Percentiles rank a stretch among this genome's conserved stretches.
These are phyloP conservation scores for Margaritifera margaritifera DNA, from an alignment of 2,888 invertebrate species.

Conservation along the genomic window DNA sequence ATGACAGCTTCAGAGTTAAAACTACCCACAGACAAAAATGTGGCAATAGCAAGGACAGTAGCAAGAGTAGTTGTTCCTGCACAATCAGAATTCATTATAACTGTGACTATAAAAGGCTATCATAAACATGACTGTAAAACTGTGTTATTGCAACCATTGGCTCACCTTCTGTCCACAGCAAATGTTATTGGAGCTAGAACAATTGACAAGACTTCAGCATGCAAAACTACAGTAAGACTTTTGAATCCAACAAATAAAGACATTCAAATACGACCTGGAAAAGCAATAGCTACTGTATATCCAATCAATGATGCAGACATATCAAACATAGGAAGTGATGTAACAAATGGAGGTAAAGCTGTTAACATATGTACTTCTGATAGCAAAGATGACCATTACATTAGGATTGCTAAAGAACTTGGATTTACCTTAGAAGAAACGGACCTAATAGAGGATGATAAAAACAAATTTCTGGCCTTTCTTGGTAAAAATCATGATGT, in stretches of 20 bases:
- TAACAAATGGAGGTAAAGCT: too few relatives aligned
- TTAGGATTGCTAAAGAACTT: slow-evolving; percentile 3
- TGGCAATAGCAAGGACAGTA: background rate
- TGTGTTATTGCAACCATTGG: background rate
- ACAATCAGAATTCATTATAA: background rate
- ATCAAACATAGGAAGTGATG: too few relatives aligned
- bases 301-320: background rate
- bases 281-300: background rate
- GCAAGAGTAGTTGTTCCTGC: too few relatives aligned
- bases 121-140: too few relatives aligned
- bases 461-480: slow-evolving; percentile 7
- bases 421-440: slow-evolving; percentile 2
- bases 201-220: background rate
- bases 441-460: slow-evolving; percentile 1
- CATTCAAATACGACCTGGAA: background rate
- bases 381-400: slow-evolving; percentile 10
- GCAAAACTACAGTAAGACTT: background rate
- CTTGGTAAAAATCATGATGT: too few relatives aligned
- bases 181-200: slow-evolving; percentile 1
- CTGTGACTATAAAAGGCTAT: background rate
- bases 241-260: slow-evolving; percentile 1
- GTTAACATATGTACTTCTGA: too few relatives aligned
- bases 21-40: background rate
- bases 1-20: background rate
- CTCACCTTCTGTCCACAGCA: background rate